These are phyloP conservation scores for Lepidochrysops patricia DNA, from an alignment of 2,888 invertebrate genomes.

Conservation along the genomic window DNA sequence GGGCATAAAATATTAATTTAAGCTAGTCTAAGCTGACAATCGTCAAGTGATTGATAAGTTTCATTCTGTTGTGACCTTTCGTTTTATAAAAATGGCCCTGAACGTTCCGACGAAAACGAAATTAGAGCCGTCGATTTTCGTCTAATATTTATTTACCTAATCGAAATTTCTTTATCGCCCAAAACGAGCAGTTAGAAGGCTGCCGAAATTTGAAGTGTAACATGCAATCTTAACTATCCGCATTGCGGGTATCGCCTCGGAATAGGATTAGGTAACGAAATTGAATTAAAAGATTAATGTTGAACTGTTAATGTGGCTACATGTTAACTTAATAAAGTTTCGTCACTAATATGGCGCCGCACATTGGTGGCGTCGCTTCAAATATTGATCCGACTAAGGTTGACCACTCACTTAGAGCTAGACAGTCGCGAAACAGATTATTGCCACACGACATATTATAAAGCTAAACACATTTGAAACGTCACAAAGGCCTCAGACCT, in stretches of 20 bases:
- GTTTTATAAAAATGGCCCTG: neutral
- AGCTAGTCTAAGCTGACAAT: neutral
- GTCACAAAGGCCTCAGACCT: no score
- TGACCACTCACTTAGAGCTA: no score
- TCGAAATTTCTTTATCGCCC: conserved; percentile 15
- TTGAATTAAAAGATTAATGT: neutral
- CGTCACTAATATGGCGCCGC: neutral
- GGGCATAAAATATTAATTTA: no score
- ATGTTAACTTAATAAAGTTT: no score
- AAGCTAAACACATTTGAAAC: no score
- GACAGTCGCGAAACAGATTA: no score
- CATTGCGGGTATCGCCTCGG: conserved; percentile 21
- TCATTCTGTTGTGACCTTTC: neutral
- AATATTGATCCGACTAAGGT: neutral
- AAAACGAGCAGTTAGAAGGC: conserved; percentile 17
- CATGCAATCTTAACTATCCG: conserved; percentile 25
- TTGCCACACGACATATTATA: no score
- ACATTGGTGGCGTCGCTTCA: neutral
- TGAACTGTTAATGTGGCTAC: neutral
- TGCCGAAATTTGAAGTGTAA: conserved; percentile 20
- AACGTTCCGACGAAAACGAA: neutral
- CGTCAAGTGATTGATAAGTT: neutral
- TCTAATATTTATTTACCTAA: neutral
- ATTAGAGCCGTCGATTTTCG: neutral
- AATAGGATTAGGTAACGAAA: neutral